Evolutionary conservation across 2,888 invertebrate species (phyloP).

Genomic region (Thecophora atra): DNA sequence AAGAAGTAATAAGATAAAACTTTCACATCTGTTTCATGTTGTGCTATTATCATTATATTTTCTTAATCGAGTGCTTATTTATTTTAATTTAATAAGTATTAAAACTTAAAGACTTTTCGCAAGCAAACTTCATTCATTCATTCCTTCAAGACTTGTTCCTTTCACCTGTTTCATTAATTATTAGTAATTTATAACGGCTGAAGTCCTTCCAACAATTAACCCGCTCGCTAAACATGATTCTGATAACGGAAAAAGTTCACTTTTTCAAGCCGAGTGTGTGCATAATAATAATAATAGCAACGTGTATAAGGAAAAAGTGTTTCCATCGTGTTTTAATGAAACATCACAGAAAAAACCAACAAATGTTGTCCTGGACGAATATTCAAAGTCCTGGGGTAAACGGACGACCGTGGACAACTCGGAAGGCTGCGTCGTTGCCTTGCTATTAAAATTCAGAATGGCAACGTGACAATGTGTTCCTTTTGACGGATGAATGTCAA

Average conservation of each 20-base stretch:
- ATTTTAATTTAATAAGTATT: not conserved
- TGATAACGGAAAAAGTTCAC: constrained; percentile 20
- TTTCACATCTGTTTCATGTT: too few species aligned
- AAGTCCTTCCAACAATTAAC: constrained; percentile 34
- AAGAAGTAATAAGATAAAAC: too few species aligned
- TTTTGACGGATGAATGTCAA: constrained; percentile 54
- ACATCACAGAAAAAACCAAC: constrained; percentile 24
- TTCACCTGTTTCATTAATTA: constrained; percentile 33
- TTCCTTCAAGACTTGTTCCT: not conserved
- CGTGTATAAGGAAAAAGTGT: constrained; percentile 10
- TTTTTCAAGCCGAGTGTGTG: not conserved
- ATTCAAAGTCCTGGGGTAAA: not conserved
- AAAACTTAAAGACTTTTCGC: not conserved
- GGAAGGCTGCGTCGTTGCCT: not conserved
- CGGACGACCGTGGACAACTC: not conserved
- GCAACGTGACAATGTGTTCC: constrained; percentile 46
- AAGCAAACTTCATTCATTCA: not conserved
- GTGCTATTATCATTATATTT: too few species aligned
- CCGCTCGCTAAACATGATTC: constrained; percentile 20
- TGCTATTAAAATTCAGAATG: constrained; percentile 41
- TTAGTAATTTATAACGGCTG: constrained; percentile 26
- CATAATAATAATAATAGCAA: not conserved
- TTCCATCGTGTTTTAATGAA: constrained; percentile 23
- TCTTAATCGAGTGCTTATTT: not conserved
- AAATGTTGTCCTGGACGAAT: not conserved